Evolutionary conservation across 2,888 invertebrate genomes (phyloP).

Genomic region (Axea sp.): DNA sequence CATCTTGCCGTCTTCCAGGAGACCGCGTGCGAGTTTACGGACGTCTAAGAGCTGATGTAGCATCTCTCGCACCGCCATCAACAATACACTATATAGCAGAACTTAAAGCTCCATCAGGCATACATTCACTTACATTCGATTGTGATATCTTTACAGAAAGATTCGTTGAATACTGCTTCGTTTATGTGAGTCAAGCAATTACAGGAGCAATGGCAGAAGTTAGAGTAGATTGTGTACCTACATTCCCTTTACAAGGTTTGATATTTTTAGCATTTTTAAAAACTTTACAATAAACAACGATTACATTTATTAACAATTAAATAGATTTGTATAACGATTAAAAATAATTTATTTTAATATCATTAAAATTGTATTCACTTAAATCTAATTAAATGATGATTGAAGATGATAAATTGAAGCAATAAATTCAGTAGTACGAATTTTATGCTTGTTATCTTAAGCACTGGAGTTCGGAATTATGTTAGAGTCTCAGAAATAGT

Average conservation of each 20-base stretch:
- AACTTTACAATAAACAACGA: too few relatives aligned
- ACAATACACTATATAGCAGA: slow-evolving; percentile 84
- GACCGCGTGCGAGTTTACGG: slow-evolving; percentile 91
- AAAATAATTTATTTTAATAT: too few relatives aligned
- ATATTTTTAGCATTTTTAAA: too few relatives aligned
- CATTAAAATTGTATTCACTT: too few relatives aligned
- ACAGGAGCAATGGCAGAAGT: slow-evolving; percentile 92
- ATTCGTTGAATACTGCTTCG: slow-evolving; percentile 92
- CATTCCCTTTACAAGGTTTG: slow-evolving; percentile 90
- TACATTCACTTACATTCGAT: slow-evolving; percentile 88
- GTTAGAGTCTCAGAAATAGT: too few relatives aligned
- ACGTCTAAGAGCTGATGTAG: slow-evolving; percentile 85
- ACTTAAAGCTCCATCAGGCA: slow-evolving; percentile 84
- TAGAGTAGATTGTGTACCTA: slow-evolving; percentile 91
- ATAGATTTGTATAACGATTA: too few relatives aligned
- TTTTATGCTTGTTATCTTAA: too few relatives aligned
- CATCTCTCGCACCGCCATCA: slow-evolving; percentile 84
- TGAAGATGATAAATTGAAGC: too few relatives aligned
- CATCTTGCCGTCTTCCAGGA: slow-evolving; percentile 88
- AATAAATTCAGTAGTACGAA: too few relatives aligned
- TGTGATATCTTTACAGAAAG: slow-evolving; percentile 91
- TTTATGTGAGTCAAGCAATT: slow-evolving; percentile 91
- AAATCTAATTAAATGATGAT: too few relatives aligned
- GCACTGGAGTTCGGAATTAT: too few relatives aligned
- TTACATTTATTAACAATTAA: too few relatives aligned